These are phyloP conservation scores for Ephestia elutella DNA, from an alignment of 1,140 invertebrate genomes.

Conservation along the genomic window DNA sequence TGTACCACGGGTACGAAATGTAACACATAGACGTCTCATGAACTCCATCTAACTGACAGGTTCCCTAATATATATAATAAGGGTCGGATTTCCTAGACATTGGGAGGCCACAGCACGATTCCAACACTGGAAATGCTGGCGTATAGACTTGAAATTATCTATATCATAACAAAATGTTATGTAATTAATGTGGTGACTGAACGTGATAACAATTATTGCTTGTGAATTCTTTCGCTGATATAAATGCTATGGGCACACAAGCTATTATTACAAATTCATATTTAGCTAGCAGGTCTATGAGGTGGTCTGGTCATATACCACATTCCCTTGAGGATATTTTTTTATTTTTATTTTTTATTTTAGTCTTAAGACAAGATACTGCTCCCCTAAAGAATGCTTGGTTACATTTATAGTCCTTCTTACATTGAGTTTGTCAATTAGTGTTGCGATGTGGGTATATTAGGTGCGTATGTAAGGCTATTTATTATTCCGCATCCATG, in stretches of 20 bases:
- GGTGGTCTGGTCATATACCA: conserved; percentile 22
- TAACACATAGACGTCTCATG: not conserved
- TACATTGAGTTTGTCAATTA: conserved; percentile 27
- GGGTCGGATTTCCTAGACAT: conserved; percentile 12
- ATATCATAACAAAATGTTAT: conserved; percentile 2
- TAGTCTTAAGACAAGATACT: conserved; percentile 5
- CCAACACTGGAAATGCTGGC: conserved; percentile 23
- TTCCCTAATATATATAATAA: conserved; percentile 12
- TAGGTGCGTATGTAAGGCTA: conserved; percentile 29
- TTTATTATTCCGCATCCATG: conserved; percentile 20
- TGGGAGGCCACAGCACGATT: conserved; percentile 30
- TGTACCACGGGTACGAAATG: not conserved
- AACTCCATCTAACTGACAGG: not conserved
- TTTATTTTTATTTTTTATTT: too few species aligned
- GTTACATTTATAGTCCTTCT: conserved; percentile 5
- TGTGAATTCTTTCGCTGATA: not conserved
- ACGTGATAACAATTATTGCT: conserved; percentile 15
- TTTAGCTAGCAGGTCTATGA: conserved; percentile 45
- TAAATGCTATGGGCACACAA: conserved; percentile 8
- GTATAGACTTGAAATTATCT: not conserved
- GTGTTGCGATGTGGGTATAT: conserved; percentile 33
- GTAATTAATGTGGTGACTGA: not conserved
- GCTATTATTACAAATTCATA: conserved; percentile 10
- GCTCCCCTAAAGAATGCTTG: not conserved
- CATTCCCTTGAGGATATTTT: not conserved